Conservation (phyloP, 2,888 invertebrate species). For the Sthenelais limicola region DNA sequence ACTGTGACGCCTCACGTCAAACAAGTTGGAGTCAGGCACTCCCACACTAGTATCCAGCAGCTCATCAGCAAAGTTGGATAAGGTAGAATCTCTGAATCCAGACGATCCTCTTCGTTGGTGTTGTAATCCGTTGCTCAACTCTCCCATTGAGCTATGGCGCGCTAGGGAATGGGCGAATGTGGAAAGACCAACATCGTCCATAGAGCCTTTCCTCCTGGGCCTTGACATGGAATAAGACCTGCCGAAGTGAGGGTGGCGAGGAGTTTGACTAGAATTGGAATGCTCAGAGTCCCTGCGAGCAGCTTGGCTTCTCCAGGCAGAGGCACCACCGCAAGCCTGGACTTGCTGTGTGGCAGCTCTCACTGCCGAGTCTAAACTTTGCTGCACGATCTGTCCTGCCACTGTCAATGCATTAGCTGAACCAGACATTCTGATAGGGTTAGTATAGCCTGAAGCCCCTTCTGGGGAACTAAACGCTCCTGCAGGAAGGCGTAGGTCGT, state of each 20-base stretch:
- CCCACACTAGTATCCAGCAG: slow-evolving; percentile 57
- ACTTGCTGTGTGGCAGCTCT: slow-evolving; percentile 4
- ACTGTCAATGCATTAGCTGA: background rate
- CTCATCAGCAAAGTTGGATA: slow-evolving; percentile 67
- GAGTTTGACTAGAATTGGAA: background rate
- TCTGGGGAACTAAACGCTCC: background rate
- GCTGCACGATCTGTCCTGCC: slow-evolving; percentile 24
- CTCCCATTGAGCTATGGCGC: slow-evolving; percentile 2
- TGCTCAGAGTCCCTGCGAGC: background rate
- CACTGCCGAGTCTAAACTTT: slow-evolving; percentile 4
- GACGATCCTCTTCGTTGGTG: slow-evolving; percentile 25
- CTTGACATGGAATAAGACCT: background rate
- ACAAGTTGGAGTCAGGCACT: slow-evolving; percentile 41
- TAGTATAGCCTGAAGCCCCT: background rate
- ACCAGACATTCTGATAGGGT: background rate
- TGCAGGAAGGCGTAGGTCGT: background rate
- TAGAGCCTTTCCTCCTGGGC: slow-evolving; percentile 18
- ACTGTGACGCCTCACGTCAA: slow-evolving; percentile 3
- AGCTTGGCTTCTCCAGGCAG: slow-evolving; percentile 5
- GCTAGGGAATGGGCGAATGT: slow-evolving; percentile 15
- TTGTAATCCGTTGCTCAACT: background rate
- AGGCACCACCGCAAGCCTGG: background rate
- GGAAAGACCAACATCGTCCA: slow-evolving; percentile 5
- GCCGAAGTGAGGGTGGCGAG: background rate
- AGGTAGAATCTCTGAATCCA: slow-evolving; percentile 60